Percentiles rank a stretch among this genome's conserved stretches.
Conservation (phyloP, 2,888 invertebrate genomes). For the Bimastos eiseni region DNA sequence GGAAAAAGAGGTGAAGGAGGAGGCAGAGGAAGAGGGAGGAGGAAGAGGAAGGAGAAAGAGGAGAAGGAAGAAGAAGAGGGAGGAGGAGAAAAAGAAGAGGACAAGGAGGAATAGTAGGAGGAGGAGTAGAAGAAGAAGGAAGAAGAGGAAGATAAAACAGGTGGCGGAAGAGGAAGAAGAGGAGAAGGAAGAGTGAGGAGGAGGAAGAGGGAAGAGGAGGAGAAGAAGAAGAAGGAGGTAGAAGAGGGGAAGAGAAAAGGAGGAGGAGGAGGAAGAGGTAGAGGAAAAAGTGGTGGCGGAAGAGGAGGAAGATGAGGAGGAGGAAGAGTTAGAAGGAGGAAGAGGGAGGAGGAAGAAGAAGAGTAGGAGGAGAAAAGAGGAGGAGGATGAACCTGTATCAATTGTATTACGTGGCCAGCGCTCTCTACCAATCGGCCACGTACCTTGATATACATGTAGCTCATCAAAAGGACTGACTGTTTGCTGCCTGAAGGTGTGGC, state of each 20-base stretch:
- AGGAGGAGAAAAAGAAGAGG: too few species aligned
- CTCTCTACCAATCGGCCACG: too few species aligned
- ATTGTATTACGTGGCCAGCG: too few species aligned
- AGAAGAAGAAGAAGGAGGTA: background rate
- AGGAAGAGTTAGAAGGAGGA: background rate
- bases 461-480: background rate
- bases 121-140: background rate
- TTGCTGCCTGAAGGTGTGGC: background rate
- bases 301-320: background rate
- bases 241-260: background rate
- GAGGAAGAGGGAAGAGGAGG: background rate
- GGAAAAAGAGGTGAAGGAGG: too few species aligned
- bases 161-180: background rate
- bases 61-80: too few species aligned
- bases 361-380: background rate
- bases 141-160: background rate
- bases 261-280: background rate
- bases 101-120: too few species aligned
- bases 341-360: background rate
- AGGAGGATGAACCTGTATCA: too few species aligned
- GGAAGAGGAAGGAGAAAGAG: too few species aligned
- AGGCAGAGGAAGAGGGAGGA: too few species aligned
- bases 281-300: background rate
- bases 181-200: background rate
- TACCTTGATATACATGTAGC: too few species aligned